These are phyloP conservation scores for Sipha maydis DNA, from an alignment of 2,888 invertebrate species.

Conservation along the genomic window DNA sequence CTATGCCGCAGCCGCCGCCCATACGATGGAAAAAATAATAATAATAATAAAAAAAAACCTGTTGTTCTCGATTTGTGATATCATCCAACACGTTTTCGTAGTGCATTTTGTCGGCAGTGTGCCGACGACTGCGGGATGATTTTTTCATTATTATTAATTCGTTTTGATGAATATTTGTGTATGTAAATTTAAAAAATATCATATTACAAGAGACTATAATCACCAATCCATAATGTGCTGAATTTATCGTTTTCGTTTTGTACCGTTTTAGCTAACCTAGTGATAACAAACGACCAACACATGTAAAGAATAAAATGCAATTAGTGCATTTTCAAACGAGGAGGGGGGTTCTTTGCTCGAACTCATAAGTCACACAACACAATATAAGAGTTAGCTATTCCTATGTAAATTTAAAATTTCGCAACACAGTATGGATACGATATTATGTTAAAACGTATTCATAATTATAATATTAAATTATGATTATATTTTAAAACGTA, in stretches of 20 bases:
- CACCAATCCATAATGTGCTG: too few relatives aligned
- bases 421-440: too few relatives aligned
- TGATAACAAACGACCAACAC: too few relatives aligned
- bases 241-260: neutral
- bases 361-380: too few relatives aligned
- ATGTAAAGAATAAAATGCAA: too few relatives aligned
- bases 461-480: too few relatives aligned
- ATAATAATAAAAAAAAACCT: conserved; percentile 16
- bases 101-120: neutral
- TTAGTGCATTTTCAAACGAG: too few relatives aligned
- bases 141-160: conserved; percentile 1
- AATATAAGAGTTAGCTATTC: too few relatives aligned
- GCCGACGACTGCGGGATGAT: neutral
- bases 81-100: conserved; percentile 16
- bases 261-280: neutral
- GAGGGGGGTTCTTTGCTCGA: too few relatives aligned
- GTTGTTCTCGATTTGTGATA: conserved; percentile 39
- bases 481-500: too few relatives aligned
- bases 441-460: too few relatives aligned
- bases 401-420: too few relatives aligned
- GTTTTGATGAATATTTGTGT: neutral
- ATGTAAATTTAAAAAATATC: neutral
- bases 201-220: neutral
- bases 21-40: neutral
- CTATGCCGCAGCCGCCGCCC: conserved; percentile 23